Evolutionary conservation across 2,113 vertebrate genomes (phyloP).

Genomic region (Hipposideros armiger): DNA sequence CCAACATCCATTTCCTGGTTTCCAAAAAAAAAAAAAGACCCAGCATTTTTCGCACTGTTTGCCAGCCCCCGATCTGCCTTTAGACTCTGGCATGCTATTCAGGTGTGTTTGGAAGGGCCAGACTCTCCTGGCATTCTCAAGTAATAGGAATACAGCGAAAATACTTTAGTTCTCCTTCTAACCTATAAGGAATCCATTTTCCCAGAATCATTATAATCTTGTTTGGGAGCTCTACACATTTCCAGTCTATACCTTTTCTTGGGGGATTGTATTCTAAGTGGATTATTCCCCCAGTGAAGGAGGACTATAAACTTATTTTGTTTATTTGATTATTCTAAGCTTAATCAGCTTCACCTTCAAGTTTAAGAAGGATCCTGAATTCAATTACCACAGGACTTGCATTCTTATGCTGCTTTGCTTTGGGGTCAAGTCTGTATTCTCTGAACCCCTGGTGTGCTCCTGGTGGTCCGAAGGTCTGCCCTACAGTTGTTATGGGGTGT

Average conservation of each 20-base stretch:
- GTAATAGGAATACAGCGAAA: background rate
- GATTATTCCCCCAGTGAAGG: conserved; percentile 61
- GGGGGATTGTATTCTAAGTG: conserved; percentile 64
- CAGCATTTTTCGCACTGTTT: background rate
- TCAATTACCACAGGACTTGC: background rate
- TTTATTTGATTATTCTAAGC: conserved; percentile 69
- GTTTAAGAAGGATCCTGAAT: conserved; percentile 62
- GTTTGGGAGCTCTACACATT: conserved; percentile 46
- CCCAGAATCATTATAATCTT: conserved; percentile 10
- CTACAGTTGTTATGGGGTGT: background rate
- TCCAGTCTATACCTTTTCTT: conserved; percentile 40
- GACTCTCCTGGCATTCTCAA: background rate
- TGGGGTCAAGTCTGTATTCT: background rate
- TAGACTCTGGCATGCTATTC: background rate
- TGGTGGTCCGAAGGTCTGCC: background rate
- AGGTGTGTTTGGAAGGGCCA: background rate
- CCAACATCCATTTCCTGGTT: background rate
- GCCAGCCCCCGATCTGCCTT: background rate
- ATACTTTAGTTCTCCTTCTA: background rate
- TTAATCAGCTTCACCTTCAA: conserved; percentile 74
- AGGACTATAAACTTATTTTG: conserved; percentile 66
- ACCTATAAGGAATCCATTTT: conserved; percentile 33
- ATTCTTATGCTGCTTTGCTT: background rate
- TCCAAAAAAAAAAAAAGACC: background rate
- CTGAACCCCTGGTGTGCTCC: background rate